phyloP scores from a whole-genome alignment of 2,113 vertebrate genomes.

The Anseranas semipalmata region DNA sequence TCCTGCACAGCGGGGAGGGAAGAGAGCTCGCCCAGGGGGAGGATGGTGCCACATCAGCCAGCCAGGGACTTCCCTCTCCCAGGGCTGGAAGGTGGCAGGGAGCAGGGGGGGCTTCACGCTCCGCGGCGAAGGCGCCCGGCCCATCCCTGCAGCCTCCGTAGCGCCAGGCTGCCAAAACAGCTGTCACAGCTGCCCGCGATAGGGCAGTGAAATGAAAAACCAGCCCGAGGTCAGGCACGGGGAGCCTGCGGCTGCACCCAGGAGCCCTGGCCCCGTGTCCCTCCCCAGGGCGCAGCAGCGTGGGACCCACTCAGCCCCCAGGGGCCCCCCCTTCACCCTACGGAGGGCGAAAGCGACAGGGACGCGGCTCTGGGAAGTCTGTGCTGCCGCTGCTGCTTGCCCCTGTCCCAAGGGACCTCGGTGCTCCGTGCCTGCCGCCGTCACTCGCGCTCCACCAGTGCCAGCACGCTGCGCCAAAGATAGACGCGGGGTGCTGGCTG shows the following conservation, averaged over 20 bases:
- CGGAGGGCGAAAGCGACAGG: background rate
- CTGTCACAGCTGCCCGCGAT: background rate
- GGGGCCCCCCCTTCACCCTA: background rate
- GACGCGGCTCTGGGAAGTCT: background rate
- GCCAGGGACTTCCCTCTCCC: background rate
- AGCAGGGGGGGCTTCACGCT: background rate
- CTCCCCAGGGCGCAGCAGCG: accelerated
- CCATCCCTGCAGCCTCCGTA: background rate
- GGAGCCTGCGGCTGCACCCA: accelerated
- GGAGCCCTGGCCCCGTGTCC: background rate
- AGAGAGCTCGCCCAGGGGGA: background rate
- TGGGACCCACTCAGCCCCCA: accelerated
- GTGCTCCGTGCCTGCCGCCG: background rate
- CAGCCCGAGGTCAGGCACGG: background rate
- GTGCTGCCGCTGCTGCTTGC: background rate
- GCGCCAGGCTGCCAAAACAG: background rate
- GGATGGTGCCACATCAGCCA: background rate
- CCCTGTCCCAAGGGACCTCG: background rate
- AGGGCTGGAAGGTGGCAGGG: background rate
- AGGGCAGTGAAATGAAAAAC: background rate
- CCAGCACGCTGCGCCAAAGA: background rate
- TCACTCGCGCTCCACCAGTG: background rate
- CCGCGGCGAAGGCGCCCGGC: background rate
- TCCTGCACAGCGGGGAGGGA: background rate
- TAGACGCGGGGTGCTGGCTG: slow-evolving; percentile 10